Base-by-base conservation (phyloP, 1,140 invertebrate genomes). In the Calycopis cecrops region DNA sequence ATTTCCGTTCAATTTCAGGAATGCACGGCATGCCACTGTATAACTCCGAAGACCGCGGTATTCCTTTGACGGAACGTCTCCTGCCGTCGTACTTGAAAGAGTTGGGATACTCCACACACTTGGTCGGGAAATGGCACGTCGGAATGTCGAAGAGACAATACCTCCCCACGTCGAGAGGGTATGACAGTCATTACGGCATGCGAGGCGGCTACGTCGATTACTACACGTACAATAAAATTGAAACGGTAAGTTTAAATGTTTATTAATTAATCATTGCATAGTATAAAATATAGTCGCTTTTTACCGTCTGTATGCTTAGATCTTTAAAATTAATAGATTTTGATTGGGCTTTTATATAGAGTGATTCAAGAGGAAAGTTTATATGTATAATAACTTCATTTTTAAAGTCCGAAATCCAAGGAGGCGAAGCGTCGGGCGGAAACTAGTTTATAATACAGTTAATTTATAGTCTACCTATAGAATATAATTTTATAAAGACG, bases 51-150 rank as follows among this genome's bases (percentile, higher is more conserved):
- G 92, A 94, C 0, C 91, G 92, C 69, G 94, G 93, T 6, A 76
- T 97, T 1, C 92, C 93, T 0, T 65, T 95, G 4, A 88, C 91
- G 16, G 90, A 93, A 63, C 92, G 91, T 48, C 73, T 95, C 1
- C 77, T 97, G 48, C 93, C 96, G 0, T 85, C 96, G 79, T 91
- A 93, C 59, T 81, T 98, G 44, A 91, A 91, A 69, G 87, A 92
- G n/a, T 75, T 92, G 0, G 96, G 95, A 0, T 98, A 98, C 77
- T 78, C 79, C 7, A 97, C 95, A 0, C 93, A 95, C 78, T 89
- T 94, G 16, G 90, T 98, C 11, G 97, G 97, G 28, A 98, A 98
- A 86, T 97, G 96, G 96, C 96, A 97, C 71, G 88, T 96, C 48
- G 95, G 95, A 0, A 94, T 91, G 75, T 91, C 90, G 54, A 88